Evolutionary conservation across 2,797 vertebrate species (phyloP), one percentile per base, ranked within the genome.

Genomic region (Chelmon rostratus): DNA sequence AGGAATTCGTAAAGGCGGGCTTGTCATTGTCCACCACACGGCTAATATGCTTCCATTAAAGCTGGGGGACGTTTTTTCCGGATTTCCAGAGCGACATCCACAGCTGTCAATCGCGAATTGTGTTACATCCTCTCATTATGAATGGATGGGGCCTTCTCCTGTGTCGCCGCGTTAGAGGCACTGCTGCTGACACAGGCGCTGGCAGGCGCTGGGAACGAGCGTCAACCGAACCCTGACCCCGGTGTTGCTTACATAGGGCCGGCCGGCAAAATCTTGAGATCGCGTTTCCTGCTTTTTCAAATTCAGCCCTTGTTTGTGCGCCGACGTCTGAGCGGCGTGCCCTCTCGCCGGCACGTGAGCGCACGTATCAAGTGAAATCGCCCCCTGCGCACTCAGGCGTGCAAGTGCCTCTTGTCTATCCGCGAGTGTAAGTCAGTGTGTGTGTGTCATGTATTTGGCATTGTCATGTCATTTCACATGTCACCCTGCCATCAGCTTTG

Each of bases 231-330:
- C 74, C 79, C 68, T 21, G 59, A 82, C 49, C 68, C 53, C 4
- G 84, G 89, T 92, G 86, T 92, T 84, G 73, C 89, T 92, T 92
- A 92, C 91, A 94, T 72, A 31, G 68, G 79, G 72, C 74, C 88
- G 68, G 82, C 52, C 68, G 71, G 74, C 70, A 42, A 82, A 85
- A 80, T 69, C 85, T 76, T 19, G 25, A 69, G 73, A 86, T 91
- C 75, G 3, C 68, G n/a, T 92, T 89, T 88, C 86, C 49, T 52
- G 5, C 64, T 59, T 76, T 42, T 62, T 54, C 1, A 8, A 50
- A 50, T 79, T 35, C 33, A 38, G 40, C 31, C 49, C 53, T 70
- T 50, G 70, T 84, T 83, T 78, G 64, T 50, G 44, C 8, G 9
- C 49, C 35, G 81, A 85, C 73, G 65, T 57, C 49, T 64, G 71